Percentiles rank a stretch among this genome's conserved stretches.
phyloP scores from a whole-genome alignment of 37 sponge, comb jelly and placozoan genomes.

The Geodia barretti region DNA sequence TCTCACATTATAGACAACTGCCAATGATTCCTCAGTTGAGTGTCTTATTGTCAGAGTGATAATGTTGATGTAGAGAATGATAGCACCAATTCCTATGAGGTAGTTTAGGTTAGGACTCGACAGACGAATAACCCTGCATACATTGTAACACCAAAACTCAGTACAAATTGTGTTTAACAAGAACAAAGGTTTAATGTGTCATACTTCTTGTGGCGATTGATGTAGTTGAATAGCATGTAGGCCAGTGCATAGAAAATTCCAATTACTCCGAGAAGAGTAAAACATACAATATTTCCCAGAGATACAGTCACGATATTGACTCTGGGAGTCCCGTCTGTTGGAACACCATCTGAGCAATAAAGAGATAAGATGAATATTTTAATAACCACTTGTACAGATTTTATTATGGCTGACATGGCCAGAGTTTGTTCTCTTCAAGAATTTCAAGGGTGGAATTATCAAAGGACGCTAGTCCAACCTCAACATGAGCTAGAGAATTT shows the following conservation, averaged over 20 bases:
- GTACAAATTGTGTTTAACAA: neutral
- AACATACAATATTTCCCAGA: neutral
- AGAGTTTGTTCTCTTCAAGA: neutral
- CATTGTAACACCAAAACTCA: neutral
- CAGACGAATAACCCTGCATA: constrained; percentile 9
- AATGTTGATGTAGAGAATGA: neutral
- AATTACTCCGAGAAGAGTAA: neutral
- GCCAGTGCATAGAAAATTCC: neutral
- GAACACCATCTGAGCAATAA: neutral
- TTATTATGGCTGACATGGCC: neutral
- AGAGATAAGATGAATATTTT: neutral
- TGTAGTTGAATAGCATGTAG: neutral
- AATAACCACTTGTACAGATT: neutral
- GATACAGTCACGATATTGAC: neutral
- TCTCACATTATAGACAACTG: no score
- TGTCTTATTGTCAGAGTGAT: no score
- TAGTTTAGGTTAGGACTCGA: constrained; percentile 26
- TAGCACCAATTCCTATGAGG: constrained; percentile 6
- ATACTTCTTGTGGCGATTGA: neutral
- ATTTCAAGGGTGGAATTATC: neutral
- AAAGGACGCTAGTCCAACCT: no score
- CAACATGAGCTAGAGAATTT: no score
- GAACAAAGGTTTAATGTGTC: neutral
- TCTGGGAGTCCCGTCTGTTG: neutral
- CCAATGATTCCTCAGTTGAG: no score